These are phyloP conservation scores for Pristionchus arcanus DNA, from an alignment of 2,888 invertebrate genomes.

Conservation along the genomic window DNA sequence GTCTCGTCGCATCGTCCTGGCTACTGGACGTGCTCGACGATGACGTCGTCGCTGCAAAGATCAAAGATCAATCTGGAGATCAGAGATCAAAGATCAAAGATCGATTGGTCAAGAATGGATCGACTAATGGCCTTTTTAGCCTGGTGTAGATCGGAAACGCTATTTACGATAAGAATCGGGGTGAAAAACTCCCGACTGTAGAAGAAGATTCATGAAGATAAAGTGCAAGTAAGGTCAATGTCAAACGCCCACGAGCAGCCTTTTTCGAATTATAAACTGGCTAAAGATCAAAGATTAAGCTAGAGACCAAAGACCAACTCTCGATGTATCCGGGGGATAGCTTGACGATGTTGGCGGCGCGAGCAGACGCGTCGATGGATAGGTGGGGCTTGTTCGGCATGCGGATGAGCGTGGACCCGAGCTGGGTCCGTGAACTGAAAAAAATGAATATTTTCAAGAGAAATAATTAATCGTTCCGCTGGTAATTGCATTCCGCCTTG, in stretches of 20 bases:
- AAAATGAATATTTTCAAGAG: neutral
- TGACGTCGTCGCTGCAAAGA: neutral
- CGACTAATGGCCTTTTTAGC: no score
- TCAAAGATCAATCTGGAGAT: neutral
- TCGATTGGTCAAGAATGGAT: neutral
- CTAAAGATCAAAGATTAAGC: neutral
- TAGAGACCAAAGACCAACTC: neutral
- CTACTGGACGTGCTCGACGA: neutral
- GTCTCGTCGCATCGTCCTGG: slow-evolving; percentile 41
- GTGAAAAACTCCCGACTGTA: no score
- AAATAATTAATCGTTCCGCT: no score
- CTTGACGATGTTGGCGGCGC: slow-evolving; percentile 65
- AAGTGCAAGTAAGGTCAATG: no score
- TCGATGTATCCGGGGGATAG: slow-evolving; percentile 66
- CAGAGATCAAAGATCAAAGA: slow-evolving; percentile 8
- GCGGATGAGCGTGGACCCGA: slow-evolving; percentile 56
- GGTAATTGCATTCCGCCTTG: neutral
- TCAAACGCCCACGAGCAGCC: no score
- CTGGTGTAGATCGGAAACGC: no score
- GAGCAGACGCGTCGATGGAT: slow-evolving; percentile 66
- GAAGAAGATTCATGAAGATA: no score
- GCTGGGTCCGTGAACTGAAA: neutral
- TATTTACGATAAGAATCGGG: no score
- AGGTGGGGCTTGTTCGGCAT: slow-evolving; percentile 69
- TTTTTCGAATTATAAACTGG: no score